Evolutionary conservation across 2,797 vertebrate genomes (phyloP).

Genomic region (Falco cherrug): DNA sequence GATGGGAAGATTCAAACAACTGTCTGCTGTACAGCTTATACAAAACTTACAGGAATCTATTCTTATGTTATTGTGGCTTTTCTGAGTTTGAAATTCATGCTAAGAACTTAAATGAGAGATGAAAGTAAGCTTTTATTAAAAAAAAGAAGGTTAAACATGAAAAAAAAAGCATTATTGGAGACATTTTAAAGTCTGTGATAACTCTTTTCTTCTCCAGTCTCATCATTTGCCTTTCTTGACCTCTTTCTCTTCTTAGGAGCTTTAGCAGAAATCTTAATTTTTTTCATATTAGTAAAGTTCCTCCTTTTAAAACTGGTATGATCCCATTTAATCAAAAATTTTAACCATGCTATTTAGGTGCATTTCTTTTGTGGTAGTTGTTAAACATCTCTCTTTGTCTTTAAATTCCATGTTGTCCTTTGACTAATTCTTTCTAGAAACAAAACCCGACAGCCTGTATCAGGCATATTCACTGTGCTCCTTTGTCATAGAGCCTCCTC

Average conservation of each 20-base stretch:
- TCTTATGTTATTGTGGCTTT: not conserved
- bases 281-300: not conserved
- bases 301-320: not conserved
- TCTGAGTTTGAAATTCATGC: not conserved
- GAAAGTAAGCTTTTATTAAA: not conserved
- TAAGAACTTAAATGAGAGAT: not conserved
- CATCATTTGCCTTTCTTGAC: not conserved
- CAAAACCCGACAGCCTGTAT: not conserved
- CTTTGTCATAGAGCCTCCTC: not conserved
- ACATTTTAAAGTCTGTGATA: not conserved
- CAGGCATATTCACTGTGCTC: not conserved
- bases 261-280: not conserved
- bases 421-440: not conserved
- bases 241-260: not conserved
- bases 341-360: accelerated
- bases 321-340: not conserved
- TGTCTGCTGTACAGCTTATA: not conserved
- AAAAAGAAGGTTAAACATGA: not conserved
- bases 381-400: not conserved
- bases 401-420: not conserved
- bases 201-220: not conserved
- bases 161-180: not conserved
- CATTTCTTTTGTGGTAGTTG: not conserved
- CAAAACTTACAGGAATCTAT: not conserved
- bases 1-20: not conserved